Evolutionary conservation across 92 coral and sea anemone species (phyloP), one percentile per base, ranked within the genome.

Genomic region (Phenganax stokvisi): DNA sequence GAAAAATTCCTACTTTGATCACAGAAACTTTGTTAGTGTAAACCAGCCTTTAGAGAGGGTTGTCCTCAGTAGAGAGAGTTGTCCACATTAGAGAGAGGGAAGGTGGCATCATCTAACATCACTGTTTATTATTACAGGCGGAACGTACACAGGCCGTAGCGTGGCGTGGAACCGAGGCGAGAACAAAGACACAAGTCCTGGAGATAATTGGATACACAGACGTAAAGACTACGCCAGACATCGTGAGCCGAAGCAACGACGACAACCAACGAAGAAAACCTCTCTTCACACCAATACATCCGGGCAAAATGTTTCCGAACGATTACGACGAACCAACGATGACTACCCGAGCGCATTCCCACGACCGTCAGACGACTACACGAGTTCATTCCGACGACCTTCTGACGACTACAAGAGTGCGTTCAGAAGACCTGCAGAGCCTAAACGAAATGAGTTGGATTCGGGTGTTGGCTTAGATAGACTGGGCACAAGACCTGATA

Each of bases 81-180:
- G 47, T 5, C 47, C 47, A 37, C 47, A 37, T 37, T 37, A 37
- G 47, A 37, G 47, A 37, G 47, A 37, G 52, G n/a, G 79, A 12
- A 0, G 37, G 27, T 6, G 77, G 9, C 47, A 3, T 54, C 54
- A 20, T 9, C 68, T 55, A 55, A 12, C 8, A 9, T 7, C 16
- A 73, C 2, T 7, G 30, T 79, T 80, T 25, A 9, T 27, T 54
- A 57, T 56, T 74, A 28, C 28, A 89, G 96, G 88, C 7, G 83
- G 86, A 6, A 75, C 65, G 52, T 85, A 81, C 70, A 84, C 84
- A 12, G 89, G 89, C 68, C 83, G 88, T 4, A 81, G 92, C 81
- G 27, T 89, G 66, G 97, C 96, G 2, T 93, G 97, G 96, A 78
- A 92, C 52, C 79, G 74, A 12, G 76, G 77, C 12, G 65, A 58